These are phyloP conservation scores for Scopus umbretta DNA, from an alignment of 2,113 vertebrate species.

Conservation along the genomic window DNA sequence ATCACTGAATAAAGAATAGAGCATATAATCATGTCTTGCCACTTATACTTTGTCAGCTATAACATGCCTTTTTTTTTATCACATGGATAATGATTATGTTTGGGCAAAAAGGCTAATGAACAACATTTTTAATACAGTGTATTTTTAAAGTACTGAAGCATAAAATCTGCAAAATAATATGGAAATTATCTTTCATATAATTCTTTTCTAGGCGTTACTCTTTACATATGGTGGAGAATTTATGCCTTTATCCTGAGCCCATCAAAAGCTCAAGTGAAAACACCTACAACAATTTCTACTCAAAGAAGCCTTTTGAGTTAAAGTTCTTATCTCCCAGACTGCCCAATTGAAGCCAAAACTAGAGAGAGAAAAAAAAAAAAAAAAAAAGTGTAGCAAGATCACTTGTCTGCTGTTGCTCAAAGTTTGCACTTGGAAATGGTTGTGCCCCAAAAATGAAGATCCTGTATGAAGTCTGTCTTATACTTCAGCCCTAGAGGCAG, in stretches of 20 bases:
- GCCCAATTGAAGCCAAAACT: neutral
- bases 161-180: neutral
- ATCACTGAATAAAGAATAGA: neutral
- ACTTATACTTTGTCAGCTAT: neutral
- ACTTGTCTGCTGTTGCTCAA: neutral
- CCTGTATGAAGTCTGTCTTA: neutral
- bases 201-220: neutral
- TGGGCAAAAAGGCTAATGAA: neutral
- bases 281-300: neutral
- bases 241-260: neutral
- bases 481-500: neutral
- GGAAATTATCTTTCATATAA: neutral
- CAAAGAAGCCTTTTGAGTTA: neutral
- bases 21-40: neutral
- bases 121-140: neutral
- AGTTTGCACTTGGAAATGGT: neutral
- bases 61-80: neutral
- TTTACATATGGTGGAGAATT: neutral
- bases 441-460: neutral
- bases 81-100: neutral
- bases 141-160: neutral
- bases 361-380: no score
- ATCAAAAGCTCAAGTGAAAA: neutral
- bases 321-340: neutral
- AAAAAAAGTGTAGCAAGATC: neutral